Base-by-base conservation (phyloP, 2,888 invertebrate species). In the Strigamia transsilvanica region DNA sequence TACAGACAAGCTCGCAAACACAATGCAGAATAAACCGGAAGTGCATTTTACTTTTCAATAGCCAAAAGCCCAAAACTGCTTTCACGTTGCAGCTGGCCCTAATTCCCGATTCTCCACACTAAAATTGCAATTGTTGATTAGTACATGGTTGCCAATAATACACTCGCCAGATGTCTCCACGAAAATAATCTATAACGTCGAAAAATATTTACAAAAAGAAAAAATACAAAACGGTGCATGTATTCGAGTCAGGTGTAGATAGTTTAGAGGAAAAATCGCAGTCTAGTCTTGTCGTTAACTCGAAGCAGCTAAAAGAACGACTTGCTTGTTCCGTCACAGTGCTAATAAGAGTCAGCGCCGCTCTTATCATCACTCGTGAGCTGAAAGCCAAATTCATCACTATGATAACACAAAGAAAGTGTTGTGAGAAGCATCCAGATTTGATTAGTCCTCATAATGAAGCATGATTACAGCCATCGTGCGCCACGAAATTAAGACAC, bases 61-160 rank as follows among this genome's bases (percentile, higher is more conserved):
- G 32, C 73, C 73, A 73, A 73, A 32, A 73, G 32, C 73, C 73
- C 12, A 73, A 56, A 73, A 73, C 32, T 73, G 73, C 73, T 32
- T 51, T 73, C 73, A 73, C 15, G 73, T 73, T 73, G 73, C 73
- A 73, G 73, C 73, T 73, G 73, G 27, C n/a, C 32, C 32, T 73
- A 73, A 73, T 73, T 73, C 73, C 32, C 73, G 73, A 73, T 73
- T 73, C 73, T 73, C 73, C 73, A 73, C 73, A 32, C 73, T 18
- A 9, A 73, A 73, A 73, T 73, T 73, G 73, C 32, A 73, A 73
- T 73, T 73, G 73, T 73, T 73, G 73, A 73, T 73, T 73, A 73
- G 32, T 10, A 73, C 73, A 73, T 7, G 73, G 73, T 27, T 73
- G 73, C 73, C 73, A 73, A 73, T 73, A 73, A 73, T 73, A 23